Percentiles rank a stretch among this genome's conserved stretches.
These are phyloP conservation scores for Acestrorhynchus altus DNA, from an alignment of 2,797 vertebrate species.

Conservation along the genomic window DNA sequence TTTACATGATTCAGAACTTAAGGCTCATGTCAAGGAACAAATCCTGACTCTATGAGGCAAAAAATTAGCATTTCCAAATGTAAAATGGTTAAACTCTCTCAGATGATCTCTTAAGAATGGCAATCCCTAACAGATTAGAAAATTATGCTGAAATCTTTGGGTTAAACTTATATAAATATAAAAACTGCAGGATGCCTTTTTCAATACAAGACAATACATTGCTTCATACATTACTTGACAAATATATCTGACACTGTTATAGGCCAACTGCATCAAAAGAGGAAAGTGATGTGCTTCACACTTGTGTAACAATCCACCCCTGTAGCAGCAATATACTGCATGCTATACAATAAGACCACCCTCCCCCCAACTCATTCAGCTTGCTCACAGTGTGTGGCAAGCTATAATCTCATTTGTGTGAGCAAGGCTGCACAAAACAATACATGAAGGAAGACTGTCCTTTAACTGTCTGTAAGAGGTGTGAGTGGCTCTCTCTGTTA, in stretches of 20 bases:
- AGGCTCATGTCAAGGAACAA: no score
- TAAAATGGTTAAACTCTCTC: no score
- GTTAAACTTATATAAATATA: no score
- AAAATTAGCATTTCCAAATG: no score
- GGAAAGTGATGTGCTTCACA: not conserved
- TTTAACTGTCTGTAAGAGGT: conserved; percentile 39
- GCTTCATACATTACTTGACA: not conserved
- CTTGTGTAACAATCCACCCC: not conserved
- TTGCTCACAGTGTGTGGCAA: not conserved
- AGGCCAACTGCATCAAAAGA: not conserved
- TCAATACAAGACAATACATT: no score
- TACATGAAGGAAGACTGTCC: conserved; percentile 15
- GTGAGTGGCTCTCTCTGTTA: conserved; percentile 43
- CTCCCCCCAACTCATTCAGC: not conserved
- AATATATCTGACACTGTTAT: not conserved
- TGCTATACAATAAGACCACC: not conserved
- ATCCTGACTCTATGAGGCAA: no score
- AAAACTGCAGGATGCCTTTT: no score
- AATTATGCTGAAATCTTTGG: no score
- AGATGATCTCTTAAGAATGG: no score
- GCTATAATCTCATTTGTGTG: conserved; percentile 16
- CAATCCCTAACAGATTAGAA: no score
- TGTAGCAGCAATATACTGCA: not conserved
- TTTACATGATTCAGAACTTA: no score
- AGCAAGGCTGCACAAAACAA: conserved; percentile 35